phyloP scores from a whole-genome alignment of 2,113 vertebrate genomes.

The Brienomyrus brachyistius region DNA sequence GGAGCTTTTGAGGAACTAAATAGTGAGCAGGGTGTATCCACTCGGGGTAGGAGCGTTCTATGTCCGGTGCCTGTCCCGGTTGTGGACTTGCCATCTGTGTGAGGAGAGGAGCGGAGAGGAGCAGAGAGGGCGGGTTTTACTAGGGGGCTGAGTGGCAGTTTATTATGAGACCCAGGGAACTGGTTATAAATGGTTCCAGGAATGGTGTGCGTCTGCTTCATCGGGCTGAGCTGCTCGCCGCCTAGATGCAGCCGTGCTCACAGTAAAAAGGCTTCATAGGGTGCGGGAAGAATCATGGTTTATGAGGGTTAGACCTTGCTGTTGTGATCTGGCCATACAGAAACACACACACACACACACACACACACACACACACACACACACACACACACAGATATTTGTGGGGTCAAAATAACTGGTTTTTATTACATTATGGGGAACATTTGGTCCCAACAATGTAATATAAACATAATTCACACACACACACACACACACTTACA shows the following conservation, averaged over 20 bases:
- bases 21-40: background rate
- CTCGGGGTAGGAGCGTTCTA: background rate
- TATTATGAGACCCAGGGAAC: constrained; percentile 15
- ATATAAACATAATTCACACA: too few species aligned
- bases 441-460: too few species aligned
- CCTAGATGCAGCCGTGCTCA: background rate
- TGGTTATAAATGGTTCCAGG: constrained; percentile 14
- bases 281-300: background rate
- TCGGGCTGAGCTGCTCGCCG: background rate
- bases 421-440: too few species aligned
- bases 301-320: background rate
- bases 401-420: too few species aligned
- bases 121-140: background rate
- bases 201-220: background rate
- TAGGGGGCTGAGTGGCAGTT: constrained; percentile 10
- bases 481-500: too few species aligned
- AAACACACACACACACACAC: background rate
- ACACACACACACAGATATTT: too few species aligned
- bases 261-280: background rate
- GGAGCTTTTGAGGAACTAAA: background rate
- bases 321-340: background rate
- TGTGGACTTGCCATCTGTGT: background rate
- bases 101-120: background rate
- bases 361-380: background rate
- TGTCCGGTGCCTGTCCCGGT: background rate